Conservation (phyloP, 1,140 invertebrate genomes). For the Hycleus cichorii region DNA sequence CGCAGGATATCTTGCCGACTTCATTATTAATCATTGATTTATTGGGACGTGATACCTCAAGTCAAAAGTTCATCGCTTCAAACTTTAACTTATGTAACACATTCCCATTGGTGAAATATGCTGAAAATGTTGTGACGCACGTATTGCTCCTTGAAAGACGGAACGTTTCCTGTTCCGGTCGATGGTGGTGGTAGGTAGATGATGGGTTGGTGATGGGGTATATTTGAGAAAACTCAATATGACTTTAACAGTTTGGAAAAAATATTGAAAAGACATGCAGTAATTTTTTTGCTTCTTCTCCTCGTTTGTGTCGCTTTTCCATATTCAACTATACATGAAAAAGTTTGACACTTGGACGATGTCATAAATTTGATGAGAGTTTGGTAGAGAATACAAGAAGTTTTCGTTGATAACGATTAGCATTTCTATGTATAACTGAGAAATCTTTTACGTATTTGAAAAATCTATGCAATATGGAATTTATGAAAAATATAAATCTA, state of each 20-base stretch:
- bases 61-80: constrained; percentile 8
- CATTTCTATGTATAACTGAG: too few relatives aligned
- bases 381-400: too few relatives aligned
- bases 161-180: constrained; percentile 7
- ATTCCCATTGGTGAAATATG: constrained; percentile 2
- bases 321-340: too few relatives aligned
- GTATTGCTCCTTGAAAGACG: constrained; percentile 4
- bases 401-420: too few relatives aligned
- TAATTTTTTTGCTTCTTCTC: background rate
- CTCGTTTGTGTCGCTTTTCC: too few relatives aligned
- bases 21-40: constrained; percentile 14
- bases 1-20: background rate
- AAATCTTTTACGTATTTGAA: too few relatives aligned
- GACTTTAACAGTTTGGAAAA: constrained; percentile 4
- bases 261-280: background rate
- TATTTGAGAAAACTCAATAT: background rate
- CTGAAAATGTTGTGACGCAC: constrained; percentile 3
- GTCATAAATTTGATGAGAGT: too few relatives aligned
- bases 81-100: constrained; percentile 11
- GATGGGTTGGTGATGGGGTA: too few relatives aligned
- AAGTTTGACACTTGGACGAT: too few relatives aligned
- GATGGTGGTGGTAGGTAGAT: background rate
- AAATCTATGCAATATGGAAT: too few relatives aligned
- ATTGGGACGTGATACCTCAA: constrained; percentile 3
- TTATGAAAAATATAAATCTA: too few relatives aligned